Conservation (phyloP, 2,888 invertebrate genomes). For the Phalera bucephala region DNA sequence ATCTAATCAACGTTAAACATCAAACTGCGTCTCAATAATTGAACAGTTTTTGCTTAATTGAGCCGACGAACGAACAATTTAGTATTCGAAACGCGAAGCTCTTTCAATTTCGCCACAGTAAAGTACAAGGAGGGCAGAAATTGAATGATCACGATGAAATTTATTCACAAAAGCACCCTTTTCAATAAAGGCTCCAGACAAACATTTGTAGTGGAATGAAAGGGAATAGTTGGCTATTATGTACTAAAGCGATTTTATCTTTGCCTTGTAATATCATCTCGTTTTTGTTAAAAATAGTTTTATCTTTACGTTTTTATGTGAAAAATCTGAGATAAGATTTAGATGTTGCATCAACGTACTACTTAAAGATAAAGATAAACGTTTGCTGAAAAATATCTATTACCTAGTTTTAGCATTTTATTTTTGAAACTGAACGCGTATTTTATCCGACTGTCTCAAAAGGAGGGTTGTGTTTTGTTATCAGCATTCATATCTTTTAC, state of each 20-base stretch:
- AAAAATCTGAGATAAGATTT: too few species aligned
- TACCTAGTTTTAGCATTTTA: too few species aligned
- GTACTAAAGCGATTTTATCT: neutral
- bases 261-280: slow-evolving; percentile 5
- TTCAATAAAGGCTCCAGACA: slow-evolving; percentile 23
- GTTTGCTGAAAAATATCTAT: too few species aligned
- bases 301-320: too few species aligned
- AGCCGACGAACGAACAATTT: slow-evolving; percentile 16
- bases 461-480: too few species aligned
- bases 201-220: slow-evolving; percentile 22
- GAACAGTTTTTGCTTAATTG: slow-evolving; percentile 13
- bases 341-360: too few species aligned
- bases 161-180: slow-evolving; percentile 29
- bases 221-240: slow-evolving; percentile 14
- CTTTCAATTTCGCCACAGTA: slow-evolving; percentile 31
- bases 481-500: too few species aligned
- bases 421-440: too few species aligned
- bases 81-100: slow-evolving; percentile 26
- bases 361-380: too few species aligned
- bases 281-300: too few species aligned
- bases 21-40: slow-evolving; percentile 8
- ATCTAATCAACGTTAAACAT: slow-evolving; percentile 10
- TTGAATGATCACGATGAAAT: slow-evolving; percentile 27
- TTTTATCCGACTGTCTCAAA: too few species aligned
- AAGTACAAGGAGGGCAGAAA: slow-evolving; percentile 25